Conservation (phyloP, 2,113 vertebrate species). For the Nibea albiflora region DNA sequence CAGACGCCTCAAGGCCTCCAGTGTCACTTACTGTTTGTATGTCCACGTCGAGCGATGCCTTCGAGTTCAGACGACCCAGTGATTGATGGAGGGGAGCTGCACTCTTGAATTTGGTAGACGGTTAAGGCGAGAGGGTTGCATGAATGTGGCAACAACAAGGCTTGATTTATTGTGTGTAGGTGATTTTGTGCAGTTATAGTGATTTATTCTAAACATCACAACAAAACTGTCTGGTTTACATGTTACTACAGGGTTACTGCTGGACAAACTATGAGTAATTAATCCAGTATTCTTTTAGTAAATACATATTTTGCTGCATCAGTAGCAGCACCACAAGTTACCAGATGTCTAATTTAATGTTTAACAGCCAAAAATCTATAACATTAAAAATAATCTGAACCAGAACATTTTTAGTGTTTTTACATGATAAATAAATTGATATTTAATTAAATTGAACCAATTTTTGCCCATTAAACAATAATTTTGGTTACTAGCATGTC, state of each 20-base stretch:
- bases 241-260: neutral
- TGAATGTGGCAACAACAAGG: neutral
- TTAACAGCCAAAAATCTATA: neutral
- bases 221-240: neutral
- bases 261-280: neutral
- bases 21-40: slow-evolving; percentile 68
- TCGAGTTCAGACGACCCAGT: slow-evolving; percentile 20
- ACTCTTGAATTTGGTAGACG: slow-evolving; percentile 1
- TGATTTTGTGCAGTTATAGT: neutral
- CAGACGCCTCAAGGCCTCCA: slow-evolving; percentile 49
- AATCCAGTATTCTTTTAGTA: neutral
- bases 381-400: neutral
- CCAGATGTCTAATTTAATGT: neutral
- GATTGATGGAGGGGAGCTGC: slow-evolving; percentile 18
- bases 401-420: neutral
- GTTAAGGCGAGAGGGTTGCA: neutral
- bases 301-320: neutral
- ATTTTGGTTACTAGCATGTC: slow-evolving; percentile 23
- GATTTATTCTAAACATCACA: neutral
- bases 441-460: no score
- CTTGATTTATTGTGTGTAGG: neutral
- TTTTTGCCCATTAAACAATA: slow-evolving; percentile 11
- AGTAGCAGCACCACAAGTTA: neutral
- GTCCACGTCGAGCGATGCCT: slow-evolving; percentile 46
- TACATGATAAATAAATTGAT: neutral